phyloP scores from a whole-genome alignment of 1,140 invertebrate species.

The Diabrotica virgifera region DNA sequence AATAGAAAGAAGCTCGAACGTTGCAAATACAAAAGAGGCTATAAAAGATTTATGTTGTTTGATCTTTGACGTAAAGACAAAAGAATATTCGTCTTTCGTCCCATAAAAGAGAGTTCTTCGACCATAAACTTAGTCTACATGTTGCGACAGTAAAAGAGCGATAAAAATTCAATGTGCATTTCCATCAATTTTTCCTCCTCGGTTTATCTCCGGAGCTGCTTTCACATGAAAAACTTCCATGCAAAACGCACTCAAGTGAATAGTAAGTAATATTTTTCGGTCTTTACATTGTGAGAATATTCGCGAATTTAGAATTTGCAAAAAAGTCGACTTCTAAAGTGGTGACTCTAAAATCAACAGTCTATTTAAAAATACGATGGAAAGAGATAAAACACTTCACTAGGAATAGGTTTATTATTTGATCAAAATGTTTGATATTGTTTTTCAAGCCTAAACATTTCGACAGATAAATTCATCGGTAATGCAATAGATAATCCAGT shows the following conservation, averaged over 20 bases:
- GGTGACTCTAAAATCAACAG: too few relatives aligned
- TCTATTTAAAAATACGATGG: too few relatives aligned
- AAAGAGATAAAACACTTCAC: too few relatives aligned
- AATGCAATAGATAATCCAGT: too few relatives aligned
- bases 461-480: too few relatives aligned
- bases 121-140: conserved; percentile 40
- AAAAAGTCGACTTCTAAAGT: not conserved
- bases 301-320: not conserved
- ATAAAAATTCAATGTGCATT: conserved; percentile 43
- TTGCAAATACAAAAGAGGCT: conserved; percentile 11
- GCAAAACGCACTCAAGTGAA: conserved; percentile 20
- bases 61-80: conserved; percentile 37
- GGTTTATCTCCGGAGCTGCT: conserved; percentile 28
- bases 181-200: conserved; percentile 37
- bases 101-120: conserved; percentile 37
- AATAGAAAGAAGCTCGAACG: conserved; percentile 1
- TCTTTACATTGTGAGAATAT: conserved; percentile 3
- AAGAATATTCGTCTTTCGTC: conserved; percentile 30
- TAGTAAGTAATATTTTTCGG: conserved; percentile 3
- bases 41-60: conserved; percentile 40
- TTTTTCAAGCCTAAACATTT: too few relatives aligned
- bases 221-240: conserved; percentile 26
- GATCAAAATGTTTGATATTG: too few relatives aligned
- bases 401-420: too few relatives aligned
- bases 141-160: conserved; percentile 42